Conservation (phyloP, 1,140 invertebrate species). For the Solenopsis fugax region DNA sequence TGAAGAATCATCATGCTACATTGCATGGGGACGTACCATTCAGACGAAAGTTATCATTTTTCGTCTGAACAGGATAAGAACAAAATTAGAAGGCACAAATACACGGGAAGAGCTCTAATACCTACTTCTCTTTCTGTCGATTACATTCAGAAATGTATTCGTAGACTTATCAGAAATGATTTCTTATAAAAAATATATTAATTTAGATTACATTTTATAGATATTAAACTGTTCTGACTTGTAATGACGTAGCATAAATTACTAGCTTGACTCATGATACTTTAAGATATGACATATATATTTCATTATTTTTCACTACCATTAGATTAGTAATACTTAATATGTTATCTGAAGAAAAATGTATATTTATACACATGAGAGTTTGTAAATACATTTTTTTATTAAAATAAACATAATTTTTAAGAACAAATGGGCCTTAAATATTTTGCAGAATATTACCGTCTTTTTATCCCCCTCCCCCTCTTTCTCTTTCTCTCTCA, state of each 20-base stretch:
- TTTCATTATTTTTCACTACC: no score
- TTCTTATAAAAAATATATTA: neutral
- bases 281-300: no score
- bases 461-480: no score
- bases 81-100: neutral
- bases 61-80: neutral
- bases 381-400: no score
- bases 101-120: neutral
- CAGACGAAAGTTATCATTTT: neutral
- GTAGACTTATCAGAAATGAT: neutral
- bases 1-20: neutral
- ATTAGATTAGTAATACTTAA: no score
- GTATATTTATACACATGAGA: no score
- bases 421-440: no score
- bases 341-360: no score
- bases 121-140: neutral
- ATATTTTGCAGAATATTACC: no score
- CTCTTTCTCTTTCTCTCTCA: no score
- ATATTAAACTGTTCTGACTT: neutral
- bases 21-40: neutral
- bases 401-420: no score
- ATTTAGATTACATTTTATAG: neutral
- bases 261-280: no score
- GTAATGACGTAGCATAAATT: neutral
- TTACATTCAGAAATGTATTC: neutral